phyloP scores from a whole-genome alignment of 2,113 vertebrate genomes.

The Phasianus colchicus region DNA sequence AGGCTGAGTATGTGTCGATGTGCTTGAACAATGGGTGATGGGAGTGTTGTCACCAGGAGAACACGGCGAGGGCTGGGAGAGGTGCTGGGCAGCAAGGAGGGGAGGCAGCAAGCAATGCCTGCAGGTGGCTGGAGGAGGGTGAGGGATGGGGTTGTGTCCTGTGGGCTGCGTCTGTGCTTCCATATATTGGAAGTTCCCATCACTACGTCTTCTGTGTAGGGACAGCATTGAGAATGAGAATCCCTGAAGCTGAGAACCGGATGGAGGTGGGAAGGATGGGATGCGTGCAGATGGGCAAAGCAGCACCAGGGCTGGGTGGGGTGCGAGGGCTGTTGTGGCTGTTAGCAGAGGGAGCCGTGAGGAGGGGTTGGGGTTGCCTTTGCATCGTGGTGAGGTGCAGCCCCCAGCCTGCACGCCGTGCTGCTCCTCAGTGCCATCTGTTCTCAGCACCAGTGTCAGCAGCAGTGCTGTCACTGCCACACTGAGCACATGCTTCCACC shows the following conservation, averaged over 20 bases:
- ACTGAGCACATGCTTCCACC: fast-evolving
- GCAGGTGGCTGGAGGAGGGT: fast-evolving
- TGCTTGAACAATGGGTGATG: fast-evolving
- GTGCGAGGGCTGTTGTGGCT: background rate
- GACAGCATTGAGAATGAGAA: background rate
- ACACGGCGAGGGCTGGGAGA: background rate
- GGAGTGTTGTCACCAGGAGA: background rate
- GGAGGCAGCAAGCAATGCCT: background rate
- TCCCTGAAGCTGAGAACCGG: background rate
- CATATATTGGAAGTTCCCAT: background rate
- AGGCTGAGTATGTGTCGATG: background rate
- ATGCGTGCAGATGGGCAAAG: background rate
- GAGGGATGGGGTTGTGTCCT: fast-evolving
- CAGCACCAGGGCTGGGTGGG: background rate
- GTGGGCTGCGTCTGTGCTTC: background rate
- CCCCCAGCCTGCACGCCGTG: fast-evolving
- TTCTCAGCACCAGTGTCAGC: background rate
- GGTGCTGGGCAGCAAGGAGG: background rate
- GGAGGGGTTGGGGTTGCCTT: too few species aligned
- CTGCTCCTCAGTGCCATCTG: background rate
- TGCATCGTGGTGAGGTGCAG: background rate
- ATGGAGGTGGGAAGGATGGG: background rate
- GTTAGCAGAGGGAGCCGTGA: too few species aligned
- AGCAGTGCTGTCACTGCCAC: fast-evolving
- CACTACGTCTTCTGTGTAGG: background rate